Percentiles rank a stretch among this genome's conserved stretches.
Conservation (phyloP, 2,888 invertebrate genomes). For the Brachyopa scutellaris region DNA sequence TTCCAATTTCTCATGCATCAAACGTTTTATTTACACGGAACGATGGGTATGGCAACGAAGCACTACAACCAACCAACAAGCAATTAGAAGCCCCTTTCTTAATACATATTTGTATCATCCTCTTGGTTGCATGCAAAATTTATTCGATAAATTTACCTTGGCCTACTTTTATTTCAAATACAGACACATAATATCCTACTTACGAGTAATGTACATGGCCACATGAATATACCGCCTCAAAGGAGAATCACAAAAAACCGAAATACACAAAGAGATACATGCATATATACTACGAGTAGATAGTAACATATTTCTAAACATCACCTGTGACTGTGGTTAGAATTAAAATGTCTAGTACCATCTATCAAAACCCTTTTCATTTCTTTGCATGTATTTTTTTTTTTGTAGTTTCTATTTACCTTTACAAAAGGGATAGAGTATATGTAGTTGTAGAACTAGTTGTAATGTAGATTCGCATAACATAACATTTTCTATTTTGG, state of each 20-base stretch:
- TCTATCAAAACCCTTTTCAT: slow-evolving; percentile 32
- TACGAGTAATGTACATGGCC: slow-evolving; percentile 44
- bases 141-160: slow-evolving; percentile 69
- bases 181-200: slow-evolving; percentile 63
- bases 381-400: slow-evolving; percentile 53
- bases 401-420: background rate
- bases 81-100: background rate
- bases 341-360: slow-evolving; percentile 42
- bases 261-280: slow-evolving; percentile 51
- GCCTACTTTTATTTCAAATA: slow-evolving; percentile 56
- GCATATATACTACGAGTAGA: slow-evolving; percentile 1
- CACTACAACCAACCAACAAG: slow-evolving; percentile 4
- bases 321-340: slow-evolving; percentile 45
- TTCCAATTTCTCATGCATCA: slow-evolving; percentile 50
- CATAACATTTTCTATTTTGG: slow-evolving; percentile 26
- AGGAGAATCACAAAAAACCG: slow-evolving; percentile 21
- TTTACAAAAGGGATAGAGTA: background rate
- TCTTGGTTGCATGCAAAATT: slow-evolving; percentile 56
- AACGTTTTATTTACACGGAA: slow-evolving; percentile 49
- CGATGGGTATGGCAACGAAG: no score
- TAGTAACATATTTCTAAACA: slow-evolving; percentile 9
- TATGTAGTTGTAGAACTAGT: slow-evolving; percentile 24
- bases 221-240: slow-evolving; percentile 44
- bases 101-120: slow-evolving; percentile 17
- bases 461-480: slow-evolving; percentile 36